Conservation (phyloP, 2,888 invertebrate species). For the Adelphocoris suturalis region DNA sequence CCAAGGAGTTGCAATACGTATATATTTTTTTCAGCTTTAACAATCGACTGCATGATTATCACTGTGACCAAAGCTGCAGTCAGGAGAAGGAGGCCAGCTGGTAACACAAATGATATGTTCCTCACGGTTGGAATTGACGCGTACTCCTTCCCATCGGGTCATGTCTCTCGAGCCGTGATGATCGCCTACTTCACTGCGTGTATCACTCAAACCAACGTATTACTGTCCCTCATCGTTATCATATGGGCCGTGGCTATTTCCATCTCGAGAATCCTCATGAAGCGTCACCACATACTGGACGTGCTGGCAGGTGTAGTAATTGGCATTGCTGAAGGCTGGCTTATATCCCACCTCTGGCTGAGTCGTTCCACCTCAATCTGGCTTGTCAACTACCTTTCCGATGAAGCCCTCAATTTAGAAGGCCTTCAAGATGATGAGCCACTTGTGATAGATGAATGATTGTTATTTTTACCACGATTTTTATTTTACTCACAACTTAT, state of each 20-base stretch:
- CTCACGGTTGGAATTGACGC: slow-evolving; percentile 89
- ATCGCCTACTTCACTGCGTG: slow-evolving; percentile 86
- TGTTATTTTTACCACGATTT: background rate
- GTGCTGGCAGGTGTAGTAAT: slow-evolving; percentile 87
- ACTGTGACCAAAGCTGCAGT: slow-evolving; percentile 88
- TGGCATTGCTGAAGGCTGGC: slow-evolving; percentile 86
- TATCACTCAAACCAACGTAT: slow-evolving; percentile 81
- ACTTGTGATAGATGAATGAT: background rate
- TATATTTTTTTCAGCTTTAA: slow-evolving; percentile 84
- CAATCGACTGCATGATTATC: slow-evolving; percentile 89
- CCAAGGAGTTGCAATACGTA: too few species aligned
- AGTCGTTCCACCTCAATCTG: slow-evolving; percentile 82
- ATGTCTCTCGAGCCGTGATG: slow-evolving; percentile 90
- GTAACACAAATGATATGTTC: slow-evolving; percentile 84
- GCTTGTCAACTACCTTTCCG: slow-evolving; percentile 80
- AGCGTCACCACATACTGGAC: slow-evolving; percentile 93
- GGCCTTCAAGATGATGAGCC: slow-evolving; percentile 70
- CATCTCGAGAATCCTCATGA: slow-evolving; percentile 89
- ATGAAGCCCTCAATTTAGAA: slow-evolving; percentile 80
- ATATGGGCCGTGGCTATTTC: slow-evolving; percentile 88
- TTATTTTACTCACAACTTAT: background rate
- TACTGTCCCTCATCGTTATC: slow-evolving; percentile 80
- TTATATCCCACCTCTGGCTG: slow-evolving; percentile 85
- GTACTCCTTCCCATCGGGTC: slow-evolving; percentile 93
- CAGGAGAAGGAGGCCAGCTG: slow-evolving; percentile 87